Evolutionary conservation across 2,113 vertebrate species (phyloP).

Genomic region (Thomomys bottae): DNA sequence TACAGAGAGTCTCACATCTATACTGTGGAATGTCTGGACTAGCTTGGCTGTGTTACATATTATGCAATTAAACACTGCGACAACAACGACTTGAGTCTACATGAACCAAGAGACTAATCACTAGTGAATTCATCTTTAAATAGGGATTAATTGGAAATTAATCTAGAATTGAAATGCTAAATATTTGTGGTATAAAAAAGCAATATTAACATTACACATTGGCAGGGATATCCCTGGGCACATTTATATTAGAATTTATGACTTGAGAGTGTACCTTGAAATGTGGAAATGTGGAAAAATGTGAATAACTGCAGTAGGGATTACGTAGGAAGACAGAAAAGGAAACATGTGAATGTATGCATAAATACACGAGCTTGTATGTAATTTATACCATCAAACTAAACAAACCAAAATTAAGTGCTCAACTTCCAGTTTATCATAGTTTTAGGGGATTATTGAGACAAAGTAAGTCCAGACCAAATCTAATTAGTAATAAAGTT

Average conservation of each 20-base stretch:
- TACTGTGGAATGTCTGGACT: conserved; percentile 54
- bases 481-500: conserved; percentile 65
- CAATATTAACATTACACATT: not conserved
- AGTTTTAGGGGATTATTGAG: conserved; percentile 49
- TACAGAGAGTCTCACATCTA: not conserved
- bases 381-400: no score
- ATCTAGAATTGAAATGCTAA: conserved; percentile 37
- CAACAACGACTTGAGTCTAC: not conserved
- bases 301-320: not conserved
- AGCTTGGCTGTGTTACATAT: conserved; percentile 23
- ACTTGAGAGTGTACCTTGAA: not conserved
- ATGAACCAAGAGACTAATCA: conserved; percentile 2
- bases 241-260: conserved; percentile 23
- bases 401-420: no score
- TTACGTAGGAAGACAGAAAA: not conserved
- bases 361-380: not conserved
- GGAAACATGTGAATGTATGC: not conserved
- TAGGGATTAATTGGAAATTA: conserved; percentile 57
- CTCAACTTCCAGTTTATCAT: not conserved
- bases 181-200: not conserved
- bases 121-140: conserved; percentile 2
- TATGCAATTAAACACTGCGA: not conserved
- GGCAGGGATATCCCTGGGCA: not conserved
- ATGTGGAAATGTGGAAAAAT: conserved; percentile 31
- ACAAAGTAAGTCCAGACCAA: conserved; percentile 38